These are phyloP conservation scores for Potamilus streckersoni DNA, from an alignment of 1,140 invertebrate species.

Conservation along the genomic window DNA sequence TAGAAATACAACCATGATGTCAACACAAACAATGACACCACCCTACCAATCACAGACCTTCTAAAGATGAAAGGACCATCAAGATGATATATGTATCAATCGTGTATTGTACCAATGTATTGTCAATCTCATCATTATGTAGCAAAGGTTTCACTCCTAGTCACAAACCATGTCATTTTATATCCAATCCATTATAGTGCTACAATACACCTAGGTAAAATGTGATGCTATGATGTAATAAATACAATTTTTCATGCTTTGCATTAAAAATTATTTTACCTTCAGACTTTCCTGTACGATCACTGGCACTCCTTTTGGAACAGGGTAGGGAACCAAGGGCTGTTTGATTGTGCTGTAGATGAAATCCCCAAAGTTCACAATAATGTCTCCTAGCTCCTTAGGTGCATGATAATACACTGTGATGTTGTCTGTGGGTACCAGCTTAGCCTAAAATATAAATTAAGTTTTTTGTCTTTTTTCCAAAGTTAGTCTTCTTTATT, in stretches of 20 bases:
- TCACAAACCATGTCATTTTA: background rate
- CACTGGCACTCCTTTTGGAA: constrained; percentile 59
- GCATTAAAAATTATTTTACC: constrained; percentile 18
- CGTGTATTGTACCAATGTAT: too few relatives aligned
- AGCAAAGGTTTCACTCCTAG: too few relatives aligned
- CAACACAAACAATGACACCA: too few relatives aligned
- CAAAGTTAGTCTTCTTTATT: too few relatives aligned
- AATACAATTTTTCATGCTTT: background rate
- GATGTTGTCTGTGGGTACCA: constrained; percentile 93
- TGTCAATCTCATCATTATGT: too few relatives aligned
- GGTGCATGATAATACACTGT: constrained; percentile 80
- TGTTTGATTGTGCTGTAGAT: constrained; percentile 79
- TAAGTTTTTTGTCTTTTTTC: too few relatives aligned
- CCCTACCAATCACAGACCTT: too few relatives aligned
- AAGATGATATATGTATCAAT: too few relatives aligned
- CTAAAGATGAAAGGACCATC: too few relatives aligned
- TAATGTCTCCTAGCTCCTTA: constrained; percentile 48
- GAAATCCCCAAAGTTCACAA: constrained; percentile 57
- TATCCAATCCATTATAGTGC: background rate
- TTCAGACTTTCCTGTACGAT: constrained; percentile 78
- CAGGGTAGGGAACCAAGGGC: constrained; percentile 70
- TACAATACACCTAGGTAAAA: background rate
- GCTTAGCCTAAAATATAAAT: constrained; percentile 74
- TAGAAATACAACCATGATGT: too few relatives aligned
- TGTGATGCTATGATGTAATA: background rate